Evolutionary conservation across 2,888 invertebrate genomes (phyloP).

Genomic region (Drosophila eohydei): DNA sequence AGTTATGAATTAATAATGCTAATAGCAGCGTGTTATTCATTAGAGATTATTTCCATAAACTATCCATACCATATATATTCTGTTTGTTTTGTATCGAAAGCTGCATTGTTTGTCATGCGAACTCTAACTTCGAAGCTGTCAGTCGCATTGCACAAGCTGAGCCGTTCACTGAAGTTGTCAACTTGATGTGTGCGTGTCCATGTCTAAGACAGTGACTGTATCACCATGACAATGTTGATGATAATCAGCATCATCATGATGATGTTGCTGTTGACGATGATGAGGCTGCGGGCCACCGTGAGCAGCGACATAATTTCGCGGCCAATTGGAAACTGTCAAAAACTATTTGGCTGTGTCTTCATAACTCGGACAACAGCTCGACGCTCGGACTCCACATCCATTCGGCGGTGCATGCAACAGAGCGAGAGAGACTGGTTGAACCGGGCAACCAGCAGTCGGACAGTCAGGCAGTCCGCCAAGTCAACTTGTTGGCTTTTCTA

Average conservation of each 20-base stretch:
- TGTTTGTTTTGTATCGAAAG: constrained; percentile 10
- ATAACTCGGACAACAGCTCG: constrained; percentile 60
- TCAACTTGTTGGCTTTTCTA: constrained; percentile 50
- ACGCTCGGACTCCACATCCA: constrained; percentile 2
- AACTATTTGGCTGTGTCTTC: constrained; percentile 74
- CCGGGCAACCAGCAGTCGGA: constrained; percentile 13
- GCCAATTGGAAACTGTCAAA: constrained; percentile 73
- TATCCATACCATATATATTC: neutral
- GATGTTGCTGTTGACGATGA: neutral
- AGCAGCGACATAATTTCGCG: constrained; percentile 51
- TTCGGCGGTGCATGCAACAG: neutral
- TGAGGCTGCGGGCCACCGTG: constrained; percentile 47
- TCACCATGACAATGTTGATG: constrained; percentile 5
- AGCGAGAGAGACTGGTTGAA: constrained; percentile 44
- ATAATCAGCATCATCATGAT: neutral
- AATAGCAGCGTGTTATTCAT: constrained; percentile 6
- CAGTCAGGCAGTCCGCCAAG: constrained; percentile 20
- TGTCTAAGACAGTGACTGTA: constrained; percentile 27
- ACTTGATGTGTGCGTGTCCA: constrained; percentile 35
- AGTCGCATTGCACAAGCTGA: constrained; percentile 28
- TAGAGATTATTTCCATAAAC: neutral
- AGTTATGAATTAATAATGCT: constrained; percentile 1
- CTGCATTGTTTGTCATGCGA: neutral
- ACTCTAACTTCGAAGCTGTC: constrained; percentile 12
- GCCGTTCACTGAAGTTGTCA: constrained; percentile 42